Base-by-base conservation (phyloP, 2,888 invertebrate species). In the Pocota personata region DNA sequence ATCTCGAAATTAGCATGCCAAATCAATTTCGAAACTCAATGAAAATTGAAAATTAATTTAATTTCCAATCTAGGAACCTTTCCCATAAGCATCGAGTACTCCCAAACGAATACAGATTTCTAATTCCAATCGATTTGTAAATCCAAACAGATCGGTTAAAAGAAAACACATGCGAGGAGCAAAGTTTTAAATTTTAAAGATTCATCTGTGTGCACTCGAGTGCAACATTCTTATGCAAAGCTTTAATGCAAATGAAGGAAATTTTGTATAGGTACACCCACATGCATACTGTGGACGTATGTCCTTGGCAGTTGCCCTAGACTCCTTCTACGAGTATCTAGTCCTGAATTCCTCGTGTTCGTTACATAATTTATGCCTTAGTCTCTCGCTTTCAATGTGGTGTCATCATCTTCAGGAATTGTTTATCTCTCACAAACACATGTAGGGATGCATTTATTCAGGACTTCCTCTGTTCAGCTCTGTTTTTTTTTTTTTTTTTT, bases 231-330 rank as follows among this genome's bases (percentile, higher is more conserved):
- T 35, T n/a, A 37, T 27, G 62, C 35, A 64, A 55, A 14, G 57
- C 57, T 75, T 58, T 69, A 75, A 69, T 67, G 55, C 57, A 79
- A 72, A 77, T 64, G 48, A 55, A 64, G 64, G 24, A 35, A 71
- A 37, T 50, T 69, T 50, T 16, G 37, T 69, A 55, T 40, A n/a
- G n/a, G n/a, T n/a, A 21, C 52, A 40, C 40, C 5, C 50, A 35
- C 16, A 32, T 32, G 37, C 24, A 32, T 2, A 16, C 24, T 21
- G 16, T 46, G 21, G 67, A 27, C 19, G 30, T 27, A n/a, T 62
- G 57, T 62, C 79, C 84, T 79, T 84, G 75, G 75, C 58, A 66
- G 69, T 48, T 84, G 75, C 46, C 40, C 79, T 64, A 73, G 69
- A 64, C 55, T 73, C 14, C 10, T 14, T 46, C 24, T 27, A 14